These are phyloP conservation scores for Channa striata DNA, from an alignment of 2,797 vertebrate genomes.

Conservation along the genomic window DNA sequence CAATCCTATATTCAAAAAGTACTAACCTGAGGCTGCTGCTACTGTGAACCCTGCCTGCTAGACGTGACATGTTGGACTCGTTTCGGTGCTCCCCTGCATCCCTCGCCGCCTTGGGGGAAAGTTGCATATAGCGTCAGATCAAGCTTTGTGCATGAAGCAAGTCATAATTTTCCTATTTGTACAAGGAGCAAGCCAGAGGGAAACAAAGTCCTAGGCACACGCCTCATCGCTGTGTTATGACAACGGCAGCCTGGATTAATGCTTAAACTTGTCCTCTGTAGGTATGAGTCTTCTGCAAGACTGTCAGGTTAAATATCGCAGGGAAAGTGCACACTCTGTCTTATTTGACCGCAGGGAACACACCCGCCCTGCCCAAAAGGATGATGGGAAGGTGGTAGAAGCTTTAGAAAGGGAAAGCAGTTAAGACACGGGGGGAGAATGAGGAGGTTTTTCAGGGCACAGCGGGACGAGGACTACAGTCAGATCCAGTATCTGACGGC, in stretches of 20 bases:
- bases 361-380: conserved; percentile 24
- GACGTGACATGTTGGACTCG: conserved; percentile 59
- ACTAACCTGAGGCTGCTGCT: conserved; percentile 46
- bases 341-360: conserved; percentile 27
- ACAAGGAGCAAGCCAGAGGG: neutral
- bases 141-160: conserved; percentile 10
- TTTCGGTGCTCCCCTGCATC: conserved; percentile 12
- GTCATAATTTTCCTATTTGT: conserved; percentile 14
- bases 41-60: conserved; percentile 28
- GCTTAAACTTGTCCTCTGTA: conserved; percentile 59
- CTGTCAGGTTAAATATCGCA: conserved; percentile 8
- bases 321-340: conserved; percentile 27
- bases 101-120: neutral
- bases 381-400: conserved; percentile 37
- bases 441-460: conserved; percentile 82
- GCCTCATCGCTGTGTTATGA: conserved; percentile 35
- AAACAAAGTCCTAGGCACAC: conserved; percentile 12
- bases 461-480: conserved; percentile 80
- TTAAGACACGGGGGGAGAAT: conserved; percentile 61
- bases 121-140: conserved; percentile 2
- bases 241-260: conserved; percentile 59
- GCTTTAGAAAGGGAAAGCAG: conserved; percentile 3
- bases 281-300: conserved; percentile 7
- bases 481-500: conserved; percentile 86
- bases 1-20: conserved; percentile 11